These are phyloP conservation scores for Limosa lapponica DNA, from an alignment of 2,797 vertebrate genomes.

Conservation along the genomic window DNA sequence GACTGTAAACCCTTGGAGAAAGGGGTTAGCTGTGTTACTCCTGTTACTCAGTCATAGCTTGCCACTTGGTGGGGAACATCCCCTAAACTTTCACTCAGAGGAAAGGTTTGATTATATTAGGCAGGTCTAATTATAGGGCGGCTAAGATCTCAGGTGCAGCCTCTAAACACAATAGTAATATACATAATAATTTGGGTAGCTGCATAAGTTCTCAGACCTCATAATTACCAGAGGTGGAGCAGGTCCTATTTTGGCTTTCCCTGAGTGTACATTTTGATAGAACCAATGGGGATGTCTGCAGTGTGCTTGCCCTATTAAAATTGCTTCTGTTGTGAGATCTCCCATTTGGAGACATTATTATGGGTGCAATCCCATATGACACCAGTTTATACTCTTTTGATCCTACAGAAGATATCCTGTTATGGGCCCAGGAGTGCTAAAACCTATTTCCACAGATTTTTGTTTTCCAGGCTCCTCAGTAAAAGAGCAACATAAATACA, in stretches of 20 bases:
- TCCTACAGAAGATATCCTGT: neutral
- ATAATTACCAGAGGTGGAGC: neutral
- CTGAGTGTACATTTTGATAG: neutral
- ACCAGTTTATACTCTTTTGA: neutral
- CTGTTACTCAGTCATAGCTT: neutral
- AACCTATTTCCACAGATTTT: neutral
- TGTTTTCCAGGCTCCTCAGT: neutral
- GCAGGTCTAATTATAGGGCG: neutral
- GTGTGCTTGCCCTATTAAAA: neutral
- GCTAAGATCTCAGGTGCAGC: neutral
- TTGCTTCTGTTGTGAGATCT: neutral
- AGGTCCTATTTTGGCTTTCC: neutral
- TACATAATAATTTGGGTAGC: neutral
- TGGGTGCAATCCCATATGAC: neutral
- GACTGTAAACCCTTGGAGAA: neutral
- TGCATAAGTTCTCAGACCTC: neutral
- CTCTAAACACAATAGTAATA: neutral
- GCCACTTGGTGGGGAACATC: neutral
- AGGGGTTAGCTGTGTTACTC: neutral
- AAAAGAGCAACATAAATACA: neutral
- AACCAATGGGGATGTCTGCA: neutral
- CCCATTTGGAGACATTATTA: neutral
- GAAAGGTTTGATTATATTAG: neutral
- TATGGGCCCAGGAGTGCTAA: neutral
- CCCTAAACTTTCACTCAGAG: neutral